A percentile compares a stretch with the other conserved stretches of the same genome.
Conservation (phyloP, 30 jellyfish, hydroid and myxozoan genomes). For the Kudoa iwatai region DNA sequence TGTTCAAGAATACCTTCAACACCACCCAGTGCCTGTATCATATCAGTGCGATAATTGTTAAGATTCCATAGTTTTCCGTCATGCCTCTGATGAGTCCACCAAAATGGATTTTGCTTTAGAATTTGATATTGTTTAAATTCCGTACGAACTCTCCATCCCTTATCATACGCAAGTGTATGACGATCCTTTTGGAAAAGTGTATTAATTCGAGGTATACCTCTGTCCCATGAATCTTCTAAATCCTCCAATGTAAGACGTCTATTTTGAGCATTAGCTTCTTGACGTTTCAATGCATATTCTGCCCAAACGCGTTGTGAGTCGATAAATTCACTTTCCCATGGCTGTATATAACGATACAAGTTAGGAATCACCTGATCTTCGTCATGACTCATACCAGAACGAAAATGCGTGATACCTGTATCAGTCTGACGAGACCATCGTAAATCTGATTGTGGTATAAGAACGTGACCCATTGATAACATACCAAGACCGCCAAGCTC, state of each 20-base stretch:
- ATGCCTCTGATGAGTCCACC: constrained; percentile 99
- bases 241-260: constrained; percentile 86
- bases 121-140: constrained; percentile 95
- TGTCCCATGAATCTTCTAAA: constrained; percentile 93
- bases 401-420: constrained; percentile 90
- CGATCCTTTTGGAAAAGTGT: constrained; percentile 91
- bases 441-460: constrained; percentile 83
- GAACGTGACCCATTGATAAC: constrained; percentile 97
- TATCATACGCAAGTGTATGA: constrained; percentile 87
- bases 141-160: constrained; percentile 95
- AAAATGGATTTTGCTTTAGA: constrained; percentile 77
- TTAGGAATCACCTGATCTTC: constrained; percentile 95
- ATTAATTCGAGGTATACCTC: constrained; percentile 95
- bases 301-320: constrained; percentile 99
- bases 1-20: constrained; percentile 94
- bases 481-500: constrained; percentile 95
- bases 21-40: constrained; percentile 98
- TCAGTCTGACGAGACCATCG: constrained; percentile 97
- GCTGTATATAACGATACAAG: constrained; percentile 65
- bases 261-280: constrained; percentile 94
- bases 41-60: constrained; percentile 82
- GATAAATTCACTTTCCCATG: constrained; percentile 96
- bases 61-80: constrained; percentile 88
- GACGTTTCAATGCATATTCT: constrained; percentile 81
- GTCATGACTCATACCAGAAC: constrained; percentile 98